These are phyloP conservation scores for Chloromyia formosa DNA, from an alignment of 2,888 invertebrate genomes.

Conservation along the genomic window DNA sequence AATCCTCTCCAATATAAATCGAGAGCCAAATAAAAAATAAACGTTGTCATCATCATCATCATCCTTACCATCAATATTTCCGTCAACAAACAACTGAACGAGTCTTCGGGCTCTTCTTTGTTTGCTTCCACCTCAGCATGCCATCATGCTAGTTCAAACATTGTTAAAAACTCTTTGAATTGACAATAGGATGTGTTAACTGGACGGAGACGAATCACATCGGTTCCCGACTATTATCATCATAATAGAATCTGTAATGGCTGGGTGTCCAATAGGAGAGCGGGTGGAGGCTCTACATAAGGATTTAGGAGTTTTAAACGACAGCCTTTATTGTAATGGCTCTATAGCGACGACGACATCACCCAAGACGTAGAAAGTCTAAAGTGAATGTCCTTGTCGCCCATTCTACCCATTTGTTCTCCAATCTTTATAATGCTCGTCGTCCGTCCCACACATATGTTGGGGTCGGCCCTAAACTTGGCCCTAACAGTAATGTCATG, in stretches of 20 bases:
- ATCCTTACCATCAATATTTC: slow-evolving; percentile 28
- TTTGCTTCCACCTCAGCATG: too few species aligned
- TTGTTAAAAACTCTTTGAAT: slow-evolving; percentile 12
- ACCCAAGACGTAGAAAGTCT: background rate
- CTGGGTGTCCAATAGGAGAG: too few species aligned
- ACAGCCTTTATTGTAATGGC: too few species aligned
- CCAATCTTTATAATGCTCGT: background rate
- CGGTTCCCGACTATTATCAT: background rate
- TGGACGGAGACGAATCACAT: slow-evolving; percentile 4
- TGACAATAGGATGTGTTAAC: slow-evolving; percentile 24
- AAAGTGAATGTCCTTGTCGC: slow-evolving; percentile 34
- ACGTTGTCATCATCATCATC: slow-evolving; percentile 15
- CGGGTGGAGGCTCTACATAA: too few species aligned
- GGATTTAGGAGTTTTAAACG: too few species aligned
- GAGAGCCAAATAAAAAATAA: background rate
- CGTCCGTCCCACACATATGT: slow-evolving; percentile 10
- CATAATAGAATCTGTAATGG: slow-evolving; percentile 17
- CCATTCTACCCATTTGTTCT: slow-evolving; percentile 12
- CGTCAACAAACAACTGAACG: slow-evolving; percentile 5
- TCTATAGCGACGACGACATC: too few species aligned
- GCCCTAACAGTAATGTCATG: background rate
- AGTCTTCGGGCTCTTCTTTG: too few species aligned
- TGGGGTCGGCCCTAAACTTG: background rate
- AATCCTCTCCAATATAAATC: too few species aligned
- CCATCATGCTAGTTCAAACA: background rate